Evolutionary conservation across 2,888 invertebrate genomes (phyloP).

Genomic region (Drosophila anomalata): DNA sequence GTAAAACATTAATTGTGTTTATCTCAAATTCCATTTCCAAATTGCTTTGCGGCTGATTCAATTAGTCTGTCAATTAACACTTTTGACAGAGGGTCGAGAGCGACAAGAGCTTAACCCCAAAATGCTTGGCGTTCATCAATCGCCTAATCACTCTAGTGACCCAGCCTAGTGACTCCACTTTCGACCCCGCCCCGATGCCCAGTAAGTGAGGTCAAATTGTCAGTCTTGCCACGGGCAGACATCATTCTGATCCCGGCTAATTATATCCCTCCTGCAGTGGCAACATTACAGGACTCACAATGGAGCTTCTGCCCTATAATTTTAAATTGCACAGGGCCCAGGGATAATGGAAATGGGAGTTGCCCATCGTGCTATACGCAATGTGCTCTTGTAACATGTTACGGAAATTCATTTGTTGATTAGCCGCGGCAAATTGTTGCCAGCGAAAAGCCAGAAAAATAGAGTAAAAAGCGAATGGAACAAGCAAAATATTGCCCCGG

Average conservation of each 20-base stretch:
- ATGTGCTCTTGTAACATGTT: conserved; percentile 40
- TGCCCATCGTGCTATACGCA: conserved; percentile 52
- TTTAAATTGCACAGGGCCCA: conserved; percentile 36
- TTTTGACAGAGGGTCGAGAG: conserved; percentile 7
- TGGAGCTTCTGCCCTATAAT: conserved; percentile 34
- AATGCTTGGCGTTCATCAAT: conserved; percentile 15
- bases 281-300: conserved; percentile 29
- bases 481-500: conserved; percentile 27
- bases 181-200: background rate
- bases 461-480: conserved; percentile 11
- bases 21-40: conserved; percentile 50
- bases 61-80: conserved; percentile 43
- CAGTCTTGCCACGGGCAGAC: conserved; percentile 9
- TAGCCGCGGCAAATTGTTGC: conserved; percentile 50
- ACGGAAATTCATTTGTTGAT: conserved; percentile 62
- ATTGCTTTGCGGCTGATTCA: conserved; percentile 48
- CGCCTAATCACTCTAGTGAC: conserved; percentile 24
- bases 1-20: conserved; percentile 57
- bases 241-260: conserved; percentile 13
- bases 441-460: conserved; percentile 3
- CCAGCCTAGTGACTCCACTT: background rate
- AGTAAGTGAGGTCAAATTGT: conserved; percentile 16
- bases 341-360: conserved; percentile 1
- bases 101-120: conserved; percentile 11
- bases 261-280: conserved; percentile 32